These are phyloP conservation scores for Sylvietta virens DNA, from an alignment of 2,113 vertebrate genomes.

Conservation along the genomic window DNA sequence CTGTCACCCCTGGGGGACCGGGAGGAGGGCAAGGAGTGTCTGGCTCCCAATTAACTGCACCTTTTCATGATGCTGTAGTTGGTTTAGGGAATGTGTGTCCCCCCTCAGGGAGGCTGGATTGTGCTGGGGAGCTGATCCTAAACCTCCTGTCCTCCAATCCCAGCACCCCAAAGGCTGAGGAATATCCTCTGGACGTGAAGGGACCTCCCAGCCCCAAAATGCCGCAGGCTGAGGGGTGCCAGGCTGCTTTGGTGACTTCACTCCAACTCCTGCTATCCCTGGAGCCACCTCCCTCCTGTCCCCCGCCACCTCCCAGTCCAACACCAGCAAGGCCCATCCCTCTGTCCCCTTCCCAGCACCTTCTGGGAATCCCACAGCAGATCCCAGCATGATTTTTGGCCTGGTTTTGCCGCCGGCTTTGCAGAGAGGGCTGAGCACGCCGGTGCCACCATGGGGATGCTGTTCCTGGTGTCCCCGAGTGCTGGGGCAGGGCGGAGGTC, in stretches of 20 bases:
- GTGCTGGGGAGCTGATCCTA: not conserved
- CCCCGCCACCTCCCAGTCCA: accelerated
- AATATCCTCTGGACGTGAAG: not conserved
- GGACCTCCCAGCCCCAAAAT: not conserved
- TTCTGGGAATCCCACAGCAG: not conserved
- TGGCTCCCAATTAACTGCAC: not conserved
- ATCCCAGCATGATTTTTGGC: accelerated
- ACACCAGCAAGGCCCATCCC: not conserved
- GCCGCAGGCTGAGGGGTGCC: accelerated
- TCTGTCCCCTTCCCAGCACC: not conserved
- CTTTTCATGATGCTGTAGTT: not conserved
- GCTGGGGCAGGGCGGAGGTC: not conserved
- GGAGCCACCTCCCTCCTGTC: not conserved
- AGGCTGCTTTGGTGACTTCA: not conserved
- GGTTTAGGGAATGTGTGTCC: not conserved
- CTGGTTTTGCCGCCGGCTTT: accelerated
- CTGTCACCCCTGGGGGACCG: not conserved
- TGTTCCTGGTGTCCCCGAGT: not conserved
- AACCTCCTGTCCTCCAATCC: not conserved
- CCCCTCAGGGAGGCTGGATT: not conserved
- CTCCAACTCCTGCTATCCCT: not conserved
- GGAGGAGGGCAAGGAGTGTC: not conserved
- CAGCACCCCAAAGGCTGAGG: not conserved
- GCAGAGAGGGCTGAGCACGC: not conserved
- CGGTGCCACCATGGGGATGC: accelerated